phyloP scores from a whole-genome alignment of 2,113 vertebrate species.

The Festucalex cinctus region DNA sequence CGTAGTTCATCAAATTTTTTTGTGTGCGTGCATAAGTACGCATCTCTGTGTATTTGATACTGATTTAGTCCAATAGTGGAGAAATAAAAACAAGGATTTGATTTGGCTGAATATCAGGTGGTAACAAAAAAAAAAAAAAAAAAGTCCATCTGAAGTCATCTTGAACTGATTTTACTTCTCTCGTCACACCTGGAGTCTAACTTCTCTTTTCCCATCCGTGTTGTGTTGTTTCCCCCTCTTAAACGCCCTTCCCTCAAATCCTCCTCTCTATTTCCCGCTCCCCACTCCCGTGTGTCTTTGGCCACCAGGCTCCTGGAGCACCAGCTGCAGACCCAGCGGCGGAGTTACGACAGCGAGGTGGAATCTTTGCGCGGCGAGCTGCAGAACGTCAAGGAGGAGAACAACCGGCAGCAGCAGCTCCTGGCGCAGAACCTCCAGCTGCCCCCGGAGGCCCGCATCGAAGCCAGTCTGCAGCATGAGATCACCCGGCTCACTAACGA shows the following conservation, averaged over 20 bases:
- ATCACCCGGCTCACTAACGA: slow-evolving; percentile 97
- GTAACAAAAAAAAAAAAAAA: background rate
- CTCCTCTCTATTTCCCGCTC: background rate
- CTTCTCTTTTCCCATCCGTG: background rate
- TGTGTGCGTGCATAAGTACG: no score
- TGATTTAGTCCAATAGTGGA: no score
- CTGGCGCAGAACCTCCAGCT: slow-evolving; percentile 96
- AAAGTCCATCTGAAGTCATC: background rate
- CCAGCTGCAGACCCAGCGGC: slow-evolving; percentile 90
- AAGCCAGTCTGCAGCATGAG: slow-evolving; percentile 96
- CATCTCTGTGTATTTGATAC: no score
- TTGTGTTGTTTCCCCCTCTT: background rate
- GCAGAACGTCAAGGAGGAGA: slow-evolving; percentile 94
- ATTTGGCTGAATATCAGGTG: background rate
- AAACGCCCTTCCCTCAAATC: background rate
- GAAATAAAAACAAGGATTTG: background rate
- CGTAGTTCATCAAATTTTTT: no score
- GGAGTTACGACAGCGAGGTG: slow-evolving; percentile 84
- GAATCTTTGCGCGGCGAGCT: slow-evolving; percentile 87
- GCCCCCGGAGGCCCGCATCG: slow-evolving; percentile 92
- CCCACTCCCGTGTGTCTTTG: background rate
- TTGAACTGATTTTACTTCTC: background rate
- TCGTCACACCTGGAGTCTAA: slow-evolving; percentile 1
- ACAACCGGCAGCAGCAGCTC: slow-evolving; percentile 95
- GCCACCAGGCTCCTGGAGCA: slow-evolving; percentile 84